Percentiles rank a stretch among this genome's conserved stretches.
Evolutionary conservation across 2,888 invertebrate genomes (phyloP).

Genomic region (Drosophila prostipennis): DNA sequence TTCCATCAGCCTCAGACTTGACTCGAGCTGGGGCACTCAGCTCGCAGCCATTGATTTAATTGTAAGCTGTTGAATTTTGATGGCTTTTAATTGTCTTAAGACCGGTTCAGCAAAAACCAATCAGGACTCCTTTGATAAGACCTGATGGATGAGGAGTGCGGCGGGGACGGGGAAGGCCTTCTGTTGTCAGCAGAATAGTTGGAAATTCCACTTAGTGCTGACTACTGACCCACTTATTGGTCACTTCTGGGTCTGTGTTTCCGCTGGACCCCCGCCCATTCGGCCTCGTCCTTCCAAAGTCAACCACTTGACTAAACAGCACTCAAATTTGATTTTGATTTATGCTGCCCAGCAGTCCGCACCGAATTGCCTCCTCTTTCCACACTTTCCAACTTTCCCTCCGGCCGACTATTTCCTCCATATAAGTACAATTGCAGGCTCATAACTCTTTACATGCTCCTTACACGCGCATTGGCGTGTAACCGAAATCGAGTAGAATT

Average conservation of each 20-base stretch:
- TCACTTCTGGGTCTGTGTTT: slow-evolving; percentile 66
- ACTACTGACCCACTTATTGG: slow-evolving; percentile 74
- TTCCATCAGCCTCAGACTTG: slow-evolving; percentile 31
- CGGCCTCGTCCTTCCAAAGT: slow-evolving; percentile 21
- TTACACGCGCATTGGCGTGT: slow-evolving; percentile 75
- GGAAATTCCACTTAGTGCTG: slow-evolving; percentile 57
- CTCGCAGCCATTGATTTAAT: slow-evolving; percentile 60
- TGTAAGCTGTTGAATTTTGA: slow-evolving; percentile 68
- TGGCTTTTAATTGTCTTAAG: slow-evolving; percentile 68
- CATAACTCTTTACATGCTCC: slow-evolving; percentile 76
- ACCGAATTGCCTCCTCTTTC: background rate
- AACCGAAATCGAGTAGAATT: slow-evolving; percentile 68
- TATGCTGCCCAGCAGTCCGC: slow-evolving; percentile 53
- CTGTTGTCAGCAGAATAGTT: slow-evolving; percentile 62
- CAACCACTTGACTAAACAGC: slow-evolving; percentile 74
- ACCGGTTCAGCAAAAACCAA: slow-evolving; percentile 52
- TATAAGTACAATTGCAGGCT: slow-evolving; percentile 60
- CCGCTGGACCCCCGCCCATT: slow-evolving; percentile 30
- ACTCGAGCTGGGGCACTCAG: slow-evolving; percentile 26
- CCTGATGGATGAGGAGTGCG: slow-evolving; percentile 3
- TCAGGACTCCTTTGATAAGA: slow-evolving; percentile 44
- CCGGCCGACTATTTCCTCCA: slow-evolving; percentile 4
- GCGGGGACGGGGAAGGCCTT: background rate
- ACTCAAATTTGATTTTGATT: slow-evolving; percentile 75
- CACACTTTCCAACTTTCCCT: slow-evolving; percentile 17